phyloP scores from a whole-genome alignment of 2,888 invertebrate genomes.

The Strigamia crassipes region DNA sequence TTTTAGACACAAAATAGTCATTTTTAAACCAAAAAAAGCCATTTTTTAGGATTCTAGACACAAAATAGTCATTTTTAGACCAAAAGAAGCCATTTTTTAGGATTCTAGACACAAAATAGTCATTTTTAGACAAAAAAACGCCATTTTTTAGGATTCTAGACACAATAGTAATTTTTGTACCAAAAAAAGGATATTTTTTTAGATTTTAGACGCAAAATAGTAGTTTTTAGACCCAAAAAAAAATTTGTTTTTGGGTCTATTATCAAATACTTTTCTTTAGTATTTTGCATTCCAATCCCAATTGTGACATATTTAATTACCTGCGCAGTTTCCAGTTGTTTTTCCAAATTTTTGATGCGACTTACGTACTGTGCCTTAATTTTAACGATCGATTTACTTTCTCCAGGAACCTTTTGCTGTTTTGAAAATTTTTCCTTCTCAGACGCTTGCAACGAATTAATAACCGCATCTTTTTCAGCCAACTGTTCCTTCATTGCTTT shows the following conservation, averaged over 20 bases:
- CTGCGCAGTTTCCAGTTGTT: slow-evolving; percentile 67
- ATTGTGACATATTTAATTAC: no score
- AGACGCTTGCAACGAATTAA: not conserved
- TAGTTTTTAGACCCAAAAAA: no score
- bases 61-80: not conserved
- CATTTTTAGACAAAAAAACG: no score
- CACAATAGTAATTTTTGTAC: not conserved
- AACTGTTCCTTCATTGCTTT: slow-evolving; percentile 62
- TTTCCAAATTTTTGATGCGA: slow-evolving; percentile 58
- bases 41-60: no score
- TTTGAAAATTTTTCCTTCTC: not conserved
- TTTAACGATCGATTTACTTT: slow-evolving; percentile 77
- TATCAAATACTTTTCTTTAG: no score
- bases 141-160: no score
- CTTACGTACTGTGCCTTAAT: slow-evolving; percentile 68
- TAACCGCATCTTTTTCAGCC: slow-evolving; percentile 43
- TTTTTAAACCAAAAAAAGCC: no score
- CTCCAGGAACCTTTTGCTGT: slow-evolving; percentile 67
- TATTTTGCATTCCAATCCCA: no score
- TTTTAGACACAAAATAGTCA: not conserved
- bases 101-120: not conserved
- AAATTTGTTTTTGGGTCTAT: no score
- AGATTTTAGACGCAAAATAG: no score
- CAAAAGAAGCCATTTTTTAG: no score
- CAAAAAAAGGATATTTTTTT: no score